These are phyloP conservation scores for Ochropleura plecta DNA, from an alignment of 2,888 invertebrate genomes.

Conservation along the genomic window DNA sequence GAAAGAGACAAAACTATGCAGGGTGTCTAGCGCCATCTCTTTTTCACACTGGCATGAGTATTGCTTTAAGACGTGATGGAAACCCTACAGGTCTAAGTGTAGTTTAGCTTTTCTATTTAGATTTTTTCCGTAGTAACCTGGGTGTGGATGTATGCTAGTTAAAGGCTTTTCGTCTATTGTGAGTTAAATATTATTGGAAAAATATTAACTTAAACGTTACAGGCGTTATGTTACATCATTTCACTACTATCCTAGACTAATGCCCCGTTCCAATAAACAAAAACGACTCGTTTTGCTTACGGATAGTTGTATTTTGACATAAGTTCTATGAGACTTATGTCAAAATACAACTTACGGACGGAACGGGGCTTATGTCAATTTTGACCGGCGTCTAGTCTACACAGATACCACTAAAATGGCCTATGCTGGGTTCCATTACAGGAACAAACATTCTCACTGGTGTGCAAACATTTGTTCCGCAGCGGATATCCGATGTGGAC, in stretches of 20 bases:
- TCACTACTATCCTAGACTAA: not conserved
- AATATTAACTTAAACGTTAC: not conserved
- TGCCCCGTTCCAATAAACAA: too few species aligned
- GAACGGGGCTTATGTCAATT: not conserved
- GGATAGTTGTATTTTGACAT: too few species aligned
- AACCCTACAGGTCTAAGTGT: not conserved
- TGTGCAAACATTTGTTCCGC: slow-evolving; percentile 37
- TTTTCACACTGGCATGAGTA: too few species aligned
- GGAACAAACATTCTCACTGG: slow-evolving; percentile 27
- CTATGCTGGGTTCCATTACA: slow-evolving; percentile 37
- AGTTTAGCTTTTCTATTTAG: not conserved
- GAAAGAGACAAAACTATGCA: too few species aligned
- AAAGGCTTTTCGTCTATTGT: not conserved
- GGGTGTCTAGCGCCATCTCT: too few species aligned
- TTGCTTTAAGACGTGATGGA: too few species aligned
- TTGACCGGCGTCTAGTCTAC: not conserved
- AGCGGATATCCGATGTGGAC: slow-evolving; percentile 24
- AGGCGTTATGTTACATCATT: not conserved
- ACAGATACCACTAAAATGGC: not conserved
- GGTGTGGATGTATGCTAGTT: not conserved
- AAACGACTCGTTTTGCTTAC: too few species aligned
- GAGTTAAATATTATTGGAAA: not conserved
- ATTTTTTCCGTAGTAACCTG: not conserved
- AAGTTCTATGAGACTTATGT: too few species aligned
- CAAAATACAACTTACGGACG: too few species aligned